These are phyloP conservation scores for Porites evermanni DNA, from an alignment of 92 coral and sea anemone species.

Conservation along the genomic window DNA sequence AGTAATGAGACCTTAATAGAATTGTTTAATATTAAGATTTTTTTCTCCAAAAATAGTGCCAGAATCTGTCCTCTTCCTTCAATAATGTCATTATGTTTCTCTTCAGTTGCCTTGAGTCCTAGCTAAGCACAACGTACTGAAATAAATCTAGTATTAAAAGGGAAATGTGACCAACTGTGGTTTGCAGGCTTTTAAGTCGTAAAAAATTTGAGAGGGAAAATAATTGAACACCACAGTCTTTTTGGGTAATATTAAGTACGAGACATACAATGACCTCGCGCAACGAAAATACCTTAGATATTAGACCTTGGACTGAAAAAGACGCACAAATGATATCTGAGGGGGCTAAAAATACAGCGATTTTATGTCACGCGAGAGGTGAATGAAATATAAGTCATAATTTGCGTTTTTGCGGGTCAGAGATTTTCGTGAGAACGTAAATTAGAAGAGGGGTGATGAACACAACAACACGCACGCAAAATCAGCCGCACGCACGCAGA, in stretches of 20 bases:
- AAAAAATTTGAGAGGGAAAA: constrained; percentile 16
- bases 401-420: constrained; percentile 21
- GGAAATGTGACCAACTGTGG: background rate
- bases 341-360: constrained; percentile 29
- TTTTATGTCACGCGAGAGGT: constrained; percentile 36
- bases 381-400: constrained; percentile 24
- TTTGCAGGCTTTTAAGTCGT: background rate
- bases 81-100: too few species aligned
- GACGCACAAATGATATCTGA: background rate
- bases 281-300: constrained; percentile 13
- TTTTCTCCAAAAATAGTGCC: background rate
- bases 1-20: background rate
- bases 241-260: background rate
- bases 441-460: background rate
- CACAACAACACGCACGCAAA: background rate
- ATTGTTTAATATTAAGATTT: background rate
- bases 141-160: background rate
- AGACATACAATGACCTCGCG: background rate
- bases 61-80: background rate
- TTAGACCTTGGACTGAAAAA: constrained; percentile 25
- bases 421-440: constrained; percentile 27
- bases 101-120: too few species aligned
- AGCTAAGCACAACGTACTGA: too few species aligned
- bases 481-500: background rate
- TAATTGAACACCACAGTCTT: constrained; percentile 14